Base-by-base conservation (phyloP, 2,888 invertebrate species). In the Amphipyra tragopoginis region DNA sequence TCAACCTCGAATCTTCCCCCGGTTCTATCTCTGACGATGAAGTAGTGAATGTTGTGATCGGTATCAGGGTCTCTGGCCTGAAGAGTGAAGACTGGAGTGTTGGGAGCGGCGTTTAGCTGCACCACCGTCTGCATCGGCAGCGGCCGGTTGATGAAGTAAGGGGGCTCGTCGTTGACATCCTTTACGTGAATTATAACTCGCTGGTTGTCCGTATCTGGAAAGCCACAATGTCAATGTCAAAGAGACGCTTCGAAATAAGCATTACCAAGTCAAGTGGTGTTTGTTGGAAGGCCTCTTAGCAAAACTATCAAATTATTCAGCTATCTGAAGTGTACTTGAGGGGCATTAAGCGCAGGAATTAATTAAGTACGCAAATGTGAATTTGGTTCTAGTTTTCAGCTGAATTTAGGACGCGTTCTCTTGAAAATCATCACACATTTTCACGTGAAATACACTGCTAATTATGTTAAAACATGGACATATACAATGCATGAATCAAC, bases 121-220 rank as follows among this genome's bases (percentile, higher is more conserved):
- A 99, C 99, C 65, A 99, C 99, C 0, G 99, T 98, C 92, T 99
- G 98, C 98, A 99, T 99, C 14, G 99, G 99, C 73, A 98, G 94
- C 0, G 99, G 99, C 1, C 98, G 96, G 94, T 99, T 99, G 94
- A 99, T 98, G 95, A 99, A 99, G 91, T 98, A 98, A 0, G 99
- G 99, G 0, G 98, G 97, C 90, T 99, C 99, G 90, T 99, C 99
- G 93, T 99, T 99, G 55, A 99, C 98, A 91, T 99, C 99, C 87
- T 98, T 97, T 75, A 99, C 97, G 91, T 98, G 98, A 86, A 99
- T 98, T 78, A 98, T 98, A 55, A 99, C 98, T 53, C 99, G 97
- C 90, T 99, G 98, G 93, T 98, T 98, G 95, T 99, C 99, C 80
- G 98, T 98, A 90, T 98, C 98, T 98, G 96, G 63, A 96, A 93